Conservation (phyloP, 2,888 invertebrate genomes). For the Stenodema calcarata region DNA sequence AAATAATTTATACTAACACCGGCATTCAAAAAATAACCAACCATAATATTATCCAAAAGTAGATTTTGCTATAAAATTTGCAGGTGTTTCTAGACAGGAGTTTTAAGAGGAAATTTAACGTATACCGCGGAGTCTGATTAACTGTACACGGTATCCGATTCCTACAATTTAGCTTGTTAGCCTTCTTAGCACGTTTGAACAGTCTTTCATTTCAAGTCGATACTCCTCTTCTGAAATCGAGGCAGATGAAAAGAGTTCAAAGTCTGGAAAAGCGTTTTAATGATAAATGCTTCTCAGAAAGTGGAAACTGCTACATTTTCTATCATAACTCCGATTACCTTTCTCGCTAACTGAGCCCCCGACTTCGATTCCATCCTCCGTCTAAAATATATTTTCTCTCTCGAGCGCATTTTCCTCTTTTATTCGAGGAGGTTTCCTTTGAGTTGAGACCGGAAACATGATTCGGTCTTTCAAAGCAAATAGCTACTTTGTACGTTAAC, state of each 20-base stretch:
- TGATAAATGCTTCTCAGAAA: neutral
- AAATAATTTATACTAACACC: too few relatives aligned
- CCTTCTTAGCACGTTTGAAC: slow-evolving; percentile 8
- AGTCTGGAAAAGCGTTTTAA: slow-evolving; percentile 5
- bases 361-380: neutral
- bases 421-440: neutral
- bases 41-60: too few relatives aligned
- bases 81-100: too few relatives aligned
- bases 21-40: too few relatives aligned
- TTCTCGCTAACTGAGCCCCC: neutral
- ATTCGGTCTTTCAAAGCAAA: neutral
- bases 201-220: neutral
- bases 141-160: neutral
- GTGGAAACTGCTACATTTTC: slow-evolving; percentile 19
- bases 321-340: slow-evolving; percentile 15
- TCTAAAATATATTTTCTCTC: neutral
- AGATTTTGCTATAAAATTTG: too few relatives aligned
- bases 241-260: neutral
- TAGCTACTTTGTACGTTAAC: neutral
- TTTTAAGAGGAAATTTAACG: neutral
- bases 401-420: neutral
- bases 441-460: neutral
- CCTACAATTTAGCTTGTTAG: neutral
- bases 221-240: neutral
- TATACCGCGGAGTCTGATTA: neutral